Evolutionary conservation across 92 coral and sea anemone genomes (phyloP).

Genomic region (Heliopora coerulea): DNA sequence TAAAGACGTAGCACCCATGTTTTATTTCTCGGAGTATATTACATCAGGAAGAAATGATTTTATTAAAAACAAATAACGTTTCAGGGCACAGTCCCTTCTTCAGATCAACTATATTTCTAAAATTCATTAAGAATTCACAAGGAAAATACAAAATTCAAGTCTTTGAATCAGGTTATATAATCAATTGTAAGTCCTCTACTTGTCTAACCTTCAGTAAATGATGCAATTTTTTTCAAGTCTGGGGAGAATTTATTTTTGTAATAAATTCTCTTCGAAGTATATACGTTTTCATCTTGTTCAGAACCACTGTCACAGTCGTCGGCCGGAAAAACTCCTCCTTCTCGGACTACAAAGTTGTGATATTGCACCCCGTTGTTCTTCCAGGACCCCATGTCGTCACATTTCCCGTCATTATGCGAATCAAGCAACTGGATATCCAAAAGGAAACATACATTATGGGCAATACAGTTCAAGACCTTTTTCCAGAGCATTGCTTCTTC

Average conservation of each 20-base stretch:
- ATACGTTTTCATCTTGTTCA: too few relatives aligned
- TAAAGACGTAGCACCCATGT: too few relatives aligned
- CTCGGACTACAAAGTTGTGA: background rate
- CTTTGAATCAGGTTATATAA: too few relatives aligned
- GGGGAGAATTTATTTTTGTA: conserved; percentile 21
- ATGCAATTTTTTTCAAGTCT: conserved; percentile 21
- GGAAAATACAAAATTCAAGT: too few relatives aligned
- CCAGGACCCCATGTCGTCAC: conserved; percentile 30
- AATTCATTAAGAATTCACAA: too few relatives aligned
- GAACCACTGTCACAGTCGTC: background rate
- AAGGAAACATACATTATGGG: conserved; percentile 28
- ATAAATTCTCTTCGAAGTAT: conserved; percentile 7
- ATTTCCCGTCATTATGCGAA: conserved; percentile 10
- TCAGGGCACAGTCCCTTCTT: too few relatives aligned
- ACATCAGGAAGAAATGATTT: too few relatives aligned
- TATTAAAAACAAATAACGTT: too few relatives aligned
- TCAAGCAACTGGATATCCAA: background rate
- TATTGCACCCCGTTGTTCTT: conserved; percentile 9
- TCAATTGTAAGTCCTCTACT: too few relatives aligned
- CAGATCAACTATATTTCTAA: too few relatives aligned
- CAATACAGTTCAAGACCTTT: background rate
- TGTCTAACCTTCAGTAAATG: conserved; percentile 14
- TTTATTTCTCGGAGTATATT: too few relatives aligned
- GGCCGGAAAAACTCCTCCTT: background rate
- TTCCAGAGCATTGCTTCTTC: background rate